Evolutionary conservation across 1,140 invertebrate genomes (phyloP).

Genomic region (Saccostrea echinata): DNA sequence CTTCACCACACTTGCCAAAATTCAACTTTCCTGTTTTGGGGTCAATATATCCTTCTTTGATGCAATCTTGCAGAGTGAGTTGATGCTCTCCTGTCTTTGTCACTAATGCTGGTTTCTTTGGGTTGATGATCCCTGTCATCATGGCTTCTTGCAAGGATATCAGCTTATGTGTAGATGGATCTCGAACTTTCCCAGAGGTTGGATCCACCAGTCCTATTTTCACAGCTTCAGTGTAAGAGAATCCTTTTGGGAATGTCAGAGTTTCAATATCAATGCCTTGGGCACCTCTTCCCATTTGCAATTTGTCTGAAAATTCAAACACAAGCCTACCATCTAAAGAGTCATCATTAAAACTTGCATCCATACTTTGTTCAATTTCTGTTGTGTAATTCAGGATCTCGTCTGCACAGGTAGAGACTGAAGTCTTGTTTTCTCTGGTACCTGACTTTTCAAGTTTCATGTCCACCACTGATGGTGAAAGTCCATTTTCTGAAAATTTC

Average conservation of each 20-base stretch:
- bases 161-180: constrained; percentile 88
- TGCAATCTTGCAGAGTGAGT: constrained; percentile 75
- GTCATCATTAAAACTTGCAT: constrained; percentile 34
- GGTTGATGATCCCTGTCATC: constrained; percentile 83
- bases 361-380: constrained; percentile 66
- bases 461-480: constrained; percentile 69
- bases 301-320: constrained; percentile 46
- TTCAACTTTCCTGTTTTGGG: constrained; percentile 78
- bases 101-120: constrained; percentile 84
- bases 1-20: constrained; percentile 60
- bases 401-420: constrained; percentile 61
- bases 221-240: constrained; percentile 74
- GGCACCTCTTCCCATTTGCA: constrained; percentile 43
- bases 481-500: constrained; percentile 57
- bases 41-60: constrained; percentile 78
- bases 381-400: constrained; percentile 74
- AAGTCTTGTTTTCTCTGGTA: constrained; percentile 54
- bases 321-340: constrained; percentile 20
- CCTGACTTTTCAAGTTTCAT: constrained; percentile 75
- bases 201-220: constrained; percentile 89
- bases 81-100: constrained; percentile 67
- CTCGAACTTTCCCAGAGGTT: constrained; percentile 87
- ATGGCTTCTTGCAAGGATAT: constrained; percentile 92
- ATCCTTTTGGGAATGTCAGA: constrained; percentile 56
- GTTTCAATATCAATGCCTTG: constrained; percentile 41